phyloP scores from a whole-genome alignment of 1,140 invertebrate genomes.

The Pachyrhynchus sulphureomaculatus region DNA sequence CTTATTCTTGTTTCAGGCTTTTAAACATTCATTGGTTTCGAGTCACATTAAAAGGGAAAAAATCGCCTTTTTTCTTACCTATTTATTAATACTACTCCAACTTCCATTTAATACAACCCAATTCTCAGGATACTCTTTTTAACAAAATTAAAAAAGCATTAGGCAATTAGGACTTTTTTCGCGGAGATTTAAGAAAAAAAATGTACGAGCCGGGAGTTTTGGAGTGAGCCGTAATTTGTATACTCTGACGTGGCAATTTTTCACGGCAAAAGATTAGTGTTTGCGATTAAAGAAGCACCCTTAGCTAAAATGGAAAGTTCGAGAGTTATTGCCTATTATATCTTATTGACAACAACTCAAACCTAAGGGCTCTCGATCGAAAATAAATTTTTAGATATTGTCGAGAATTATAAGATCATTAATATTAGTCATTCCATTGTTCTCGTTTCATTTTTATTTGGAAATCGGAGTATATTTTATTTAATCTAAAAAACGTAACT shows the following conservation, averaged over 20 bases:
- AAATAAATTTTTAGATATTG: slow-evolving; percentile 5
- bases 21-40: no score
- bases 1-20: no score
- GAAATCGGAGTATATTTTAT: no score
- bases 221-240: slow-evolving; percentile 39
- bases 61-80: no score
- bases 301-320: slow-evolving; percentile 34
- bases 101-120: neutral
- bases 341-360: slow-evolving; percentile 37
- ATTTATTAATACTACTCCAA: no score
- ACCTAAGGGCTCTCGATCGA: neutral
- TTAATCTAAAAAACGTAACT: no score
- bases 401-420: no score
- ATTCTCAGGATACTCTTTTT: neutral
- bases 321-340: slow-evolving; percentile 42
- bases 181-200: slow-evolving; percentile 25
- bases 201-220: slow-evolving; percentile 10
- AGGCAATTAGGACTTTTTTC: slow-evolving; percentile 26
- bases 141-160: slow-evolving; percentile 23
- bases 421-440: no score
- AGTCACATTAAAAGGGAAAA: no score
- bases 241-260: slow-evolving; percentile 38
- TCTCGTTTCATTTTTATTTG: no score
- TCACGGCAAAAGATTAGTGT: slow-evolving; percentile 38
- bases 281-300: slow-evolving; percentile 36